These are phyloP conservation scores for Cariama cristata DNA, from an alignment of 2,113 vertebrate genomes.

Conservation along the genomic window DNA sequence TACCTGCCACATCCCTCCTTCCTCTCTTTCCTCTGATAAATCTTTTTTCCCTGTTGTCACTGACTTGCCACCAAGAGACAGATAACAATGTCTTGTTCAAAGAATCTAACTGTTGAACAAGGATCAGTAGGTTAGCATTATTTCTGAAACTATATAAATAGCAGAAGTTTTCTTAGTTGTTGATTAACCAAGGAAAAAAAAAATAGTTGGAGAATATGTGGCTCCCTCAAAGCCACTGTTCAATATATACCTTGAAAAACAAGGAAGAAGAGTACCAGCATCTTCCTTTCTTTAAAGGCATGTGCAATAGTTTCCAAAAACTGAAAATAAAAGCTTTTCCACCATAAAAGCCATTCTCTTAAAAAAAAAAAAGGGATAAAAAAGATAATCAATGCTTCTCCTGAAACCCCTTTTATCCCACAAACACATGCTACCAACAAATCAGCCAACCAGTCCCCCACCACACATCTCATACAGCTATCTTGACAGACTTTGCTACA, in stretches of 20 bases:
- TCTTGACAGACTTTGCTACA: background rate
- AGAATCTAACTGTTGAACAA: slow-evolving; percentile 11
- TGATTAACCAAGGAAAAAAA: background rate
- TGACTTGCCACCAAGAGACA: background rate
- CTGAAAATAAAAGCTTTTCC: background rate
- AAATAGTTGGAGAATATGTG: background rate
- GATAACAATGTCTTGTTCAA: slow-evolving; percentile 31
- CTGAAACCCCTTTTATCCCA: background rate
- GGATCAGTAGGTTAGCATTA: background rate
- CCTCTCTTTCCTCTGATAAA: background rate
- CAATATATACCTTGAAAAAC: background rate
- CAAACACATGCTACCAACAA: background rate
- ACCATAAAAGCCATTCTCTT: background rate
- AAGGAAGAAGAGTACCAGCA: background rate
- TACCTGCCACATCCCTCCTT: background rate
- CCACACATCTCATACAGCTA: background rate
- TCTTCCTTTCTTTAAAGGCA: background rate
- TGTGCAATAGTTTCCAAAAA: fast-evolving
- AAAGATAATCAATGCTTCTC: background rate
- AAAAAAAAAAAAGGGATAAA: too few species aligned
- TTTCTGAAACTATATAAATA: slow-evolving; percentile 5
- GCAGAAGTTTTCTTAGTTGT: background rate
- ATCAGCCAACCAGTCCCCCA: background rate
- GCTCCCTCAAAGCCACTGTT: background rate
- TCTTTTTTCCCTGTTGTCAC: background rate